These are phyloP conservation scores for Fabriciana adippe DNA, from an alignment of 2,888 invertebrate species.

Conservation along the genomic window DNA sequence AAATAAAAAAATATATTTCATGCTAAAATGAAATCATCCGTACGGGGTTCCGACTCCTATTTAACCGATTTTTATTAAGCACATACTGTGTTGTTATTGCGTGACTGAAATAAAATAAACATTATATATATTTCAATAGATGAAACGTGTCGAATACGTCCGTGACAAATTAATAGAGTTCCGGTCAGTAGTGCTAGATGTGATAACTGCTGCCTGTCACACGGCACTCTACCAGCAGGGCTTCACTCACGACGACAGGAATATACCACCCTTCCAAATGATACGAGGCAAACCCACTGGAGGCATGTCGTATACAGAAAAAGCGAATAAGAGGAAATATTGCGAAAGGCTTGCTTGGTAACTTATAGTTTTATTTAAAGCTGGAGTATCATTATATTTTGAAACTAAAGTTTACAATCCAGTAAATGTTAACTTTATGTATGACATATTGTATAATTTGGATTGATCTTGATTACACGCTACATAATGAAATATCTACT, in stretches of 20 bases:
- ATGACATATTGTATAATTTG: too few species aligned
- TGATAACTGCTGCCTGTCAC: slow-evolving; percentile 85
- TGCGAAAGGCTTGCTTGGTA: slow-evolving; percentile 91
- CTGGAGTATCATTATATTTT: too few species aligned
- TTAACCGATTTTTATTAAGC: background rate
- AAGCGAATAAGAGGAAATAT: slow-evolving; percentile 91
- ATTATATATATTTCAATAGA: slow-evolving; percentile 55
- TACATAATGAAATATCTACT: too few species aligned
- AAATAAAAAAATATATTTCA: background rate
- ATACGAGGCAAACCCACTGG: slow-evolving; percentile 83
- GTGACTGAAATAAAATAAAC: background rate
- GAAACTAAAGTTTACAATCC: too few species aligned
- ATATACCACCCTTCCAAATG: slow-evolving; percentile 71
- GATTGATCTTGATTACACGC: too few species aligned
- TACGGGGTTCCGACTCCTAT: background rate
- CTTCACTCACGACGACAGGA: slow-evolving; percentile 89
- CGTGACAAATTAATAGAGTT: slow-evolving; percentile 61
- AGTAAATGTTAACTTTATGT: too few species aligned
- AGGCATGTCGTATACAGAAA: slow-evolving; percentile 93
- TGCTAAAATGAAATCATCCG: background rate
- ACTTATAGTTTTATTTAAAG: slow-evolving; percentile 23
- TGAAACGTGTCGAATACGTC: slow-evolving; percentile 71
- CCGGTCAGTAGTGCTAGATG: slow-evolving; percentile 69
- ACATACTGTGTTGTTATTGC: background rate
- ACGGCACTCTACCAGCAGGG: slow-evolving; percentile 88